Evolutionary conservation across 2,888 invertebrate genomes (phyloP), one percentile per base, ranked within the genome.

Genomic region (Caenorhabditis doughertyi): DNA sequence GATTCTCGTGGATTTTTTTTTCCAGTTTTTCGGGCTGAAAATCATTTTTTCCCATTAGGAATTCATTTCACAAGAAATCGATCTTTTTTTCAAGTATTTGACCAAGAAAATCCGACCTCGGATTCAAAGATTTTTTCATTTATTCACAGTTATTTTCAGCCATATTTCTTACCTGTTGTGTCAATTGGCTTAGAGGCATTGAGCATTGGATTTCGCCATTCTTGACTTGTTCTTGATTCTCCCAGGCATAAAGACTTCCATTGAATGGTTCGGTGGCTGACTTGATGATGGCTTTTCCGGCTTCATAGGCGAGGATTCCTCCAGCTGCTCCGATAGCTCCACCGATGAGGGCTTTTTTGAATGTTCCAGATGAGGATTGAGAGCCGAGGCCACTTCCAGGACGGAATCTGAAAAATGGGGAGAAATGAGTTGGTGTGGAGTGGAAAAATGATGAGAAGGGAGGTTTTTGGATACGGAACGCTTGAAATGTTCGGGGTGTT

Each of bases 261-360:
- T 84, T 76, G 84, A 89, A 88, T 13, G 90, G 90, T 4, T 56
- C 72, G 21, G 86, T 68, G 9, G 85, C 87, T 16, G 87, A 88
- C 62, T 77, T 70, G 73, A 90, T 88, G 60, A 89, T 89, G 8
- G 90, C 89, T 70, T 90, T 89, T 39, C 88, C 89, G 32, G 83
- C 82, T 65, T 87, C 85, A 67, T 84, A 87, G 35, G 82, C 73
- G n/a, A 87, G 65, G 64, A 85, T 84, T 64, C 85, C 89, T 79
- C 89, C 90, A 16, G 89, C 86, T 9, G 89, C 87, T 62, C 89
- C 89, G 65, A 90, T 60, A 18, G 89, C 90, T 58, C 89, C 90
- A 60, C 90, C 90, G 47, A 89, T 87, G n/a, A 90, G 83, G 0
- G 90, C 90, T 21, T 84, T 83, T 49, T 88, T 89, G 85, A 90